These are phyloP conservation scores for Talpa occidentalis DNA, from an alignment of 2,113 vertebrate genomes.

Conservation along the genomic window DNA sequence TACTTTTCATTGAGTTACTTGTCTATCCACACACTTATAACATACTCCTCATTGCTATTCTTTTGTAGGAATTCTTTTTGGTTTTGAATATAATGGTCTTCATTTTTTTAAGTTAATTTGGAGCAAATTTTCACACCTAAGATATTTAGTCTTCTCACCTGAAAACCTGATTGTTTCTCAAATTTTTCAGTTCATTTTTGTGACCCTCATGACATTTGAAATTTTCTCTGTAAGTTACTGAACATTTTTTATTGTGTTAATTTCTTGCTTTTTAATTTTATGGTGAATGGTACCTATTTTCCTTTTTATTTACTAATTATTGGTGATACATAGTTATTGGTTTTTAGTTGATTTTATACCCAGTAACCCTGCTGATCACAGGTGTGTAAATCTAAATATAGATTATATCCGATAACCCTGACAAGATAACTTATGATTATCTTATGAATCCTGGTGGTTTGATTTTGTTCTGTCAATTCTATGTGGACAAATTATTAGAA, in stretches of 20 bases:
- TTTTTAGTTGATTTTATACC: not conserved
- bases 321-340: not conserved
- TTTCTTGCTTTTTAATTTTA: not conserved
- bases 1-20: not conserved
- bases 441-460: not conserved
- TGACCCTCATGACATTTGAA: not conserved
- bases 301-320: not conserved
- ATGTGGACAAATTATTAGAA: not conserved
- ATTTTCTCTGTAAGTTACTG: not conserved
- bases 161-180: not conserved
- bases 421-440: not conserved
- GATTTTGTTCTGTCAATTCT: not conserved
- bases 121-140: not conserved
- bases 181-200: conserved; percentile 6
- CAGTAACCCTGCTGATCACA: too few species aligned
- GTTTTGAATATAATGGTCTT: not conserved
- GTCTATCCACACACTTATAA: not conserved
- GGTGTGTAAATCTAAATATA: too few species aligned
- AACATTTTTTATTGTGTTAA: not conserved
- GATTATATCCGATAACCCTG: not conserved
- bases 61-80: conserved; percentile 10
- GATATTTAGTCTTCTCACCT: not conserved
- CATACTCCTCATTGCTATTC: not conserved
- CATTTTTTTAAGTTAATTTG: conserved; percentile 1
- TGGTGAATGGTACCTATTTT: not conserved